A percentile compares a stretch with the other conserved stretches of the same genome.
These are phyloP conservation scores for Xyliphius kryptos DNA, from an alignment of 2,113 vertebrate species.

Conservation along the genomic window DNA sequence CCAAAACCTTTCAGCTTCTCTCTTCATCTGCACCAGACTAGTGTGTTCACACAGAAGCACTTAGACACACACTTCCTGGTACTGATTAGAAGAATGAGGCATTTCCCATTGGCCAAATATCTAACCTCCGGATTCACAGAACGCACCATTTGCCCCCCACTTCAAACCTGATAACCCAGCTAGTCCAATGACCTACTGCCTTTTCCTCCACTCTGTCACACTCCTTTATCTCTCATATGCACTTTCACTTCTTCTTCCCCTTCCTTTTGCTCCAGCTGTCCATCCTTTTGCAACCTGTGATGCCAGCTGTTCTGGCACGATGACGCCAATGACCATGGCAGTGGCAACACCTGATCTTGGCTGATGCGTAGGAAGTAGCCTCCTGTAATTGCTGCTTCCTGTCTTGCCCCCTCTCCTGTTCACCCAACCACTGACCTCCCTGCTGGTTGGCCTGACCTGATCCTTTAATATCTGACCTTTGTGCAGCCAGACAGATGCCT, in stretches of 20 bases:
- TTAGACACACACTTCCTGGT: slow-evolving; percentile 25
- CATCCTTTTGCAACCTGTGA: slow-evolving; percentile 27
- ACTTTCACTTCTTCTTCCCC: slow-evolving; percentile 30
- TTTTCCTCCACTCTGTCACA: slow-evolving; percentile 48
- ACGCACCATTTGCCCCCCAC: slow-evolving; percentile 66
- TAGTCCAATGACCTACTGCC: slow-evolving; percentile 62
- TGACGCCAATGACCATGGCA: slow-evolving; percentile 3
- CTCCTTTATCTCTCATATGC: slow-evolving; percentile 15
- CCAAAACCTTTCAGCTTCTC: not conserved
- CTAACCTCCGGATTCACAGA: slow-evolving; percentile 68
- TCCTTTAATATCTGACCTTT: slow-evolving; percentile 34
- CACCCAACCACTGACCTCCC: too few species aligned
- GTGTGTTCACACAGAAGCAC: slow-evolving; percentile 17
- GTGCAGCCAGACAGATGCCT: slow-evolving; percentile 9
- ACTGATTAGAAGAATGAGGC: slow-evolving; percentile 66
- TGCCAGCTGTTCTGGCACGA: slow-evolving; percentile 9
- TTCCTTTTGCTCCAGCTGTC: slow-evolving; percentile 8
- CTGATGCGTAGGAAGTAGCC: slow-evolving; percentile 36
- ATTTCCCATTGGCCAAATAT: slow-evolving; percentile 72
- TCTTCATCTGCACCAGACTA: slow-evolving; percentile 1
- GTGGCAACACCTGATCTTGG: slow-evolving; percentile 10
- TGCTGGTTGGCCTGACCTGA: slow-evolving; percentile 16
- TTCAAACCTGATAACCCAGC: slow-evolving; percentile 40
- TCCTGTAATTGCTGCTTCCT: slow-evolving; percentile 39
- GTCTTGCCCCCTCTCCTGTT: slow-evolving; percentile 26